These are phyloP conservation scores for Eumaeus atala DNA, from an alignment of 1,140 invertebrate species.

Conservation along the genomic window DNA sequence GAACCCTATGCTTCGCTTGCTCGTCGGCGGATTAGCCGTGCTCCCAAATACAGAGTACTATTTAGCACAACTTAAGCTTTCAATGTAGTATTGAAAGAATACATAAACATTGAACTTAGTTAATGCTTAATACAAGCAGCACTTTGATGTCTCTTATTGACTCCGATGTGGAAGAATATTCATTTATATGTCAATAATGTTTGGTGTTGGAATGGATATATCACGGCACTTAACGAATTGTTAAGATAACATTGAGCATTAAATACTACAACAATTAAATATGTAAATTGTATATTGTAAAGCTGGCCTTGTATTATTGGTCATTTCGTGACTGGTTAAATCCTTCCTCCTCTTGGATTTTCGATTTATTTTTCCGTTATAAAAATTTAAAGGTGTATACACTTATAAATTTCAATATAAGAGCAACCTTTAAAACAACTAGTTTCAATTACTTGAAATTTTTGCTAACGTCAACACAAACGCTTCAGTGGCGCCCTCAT, in stretches of 20 bases:
- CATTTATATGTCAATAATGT: too few relatives aligned
- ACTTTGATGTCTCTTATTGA: too few relatives aligned
- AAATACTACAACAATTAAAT: not conserved
- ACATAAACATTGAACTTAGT: too few relatives aligned
- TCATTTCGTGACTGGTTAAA: too few relatives aligned
- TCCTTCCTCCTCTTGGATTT: too few relatives aligned
- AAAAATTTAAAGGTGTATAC: not conserved
- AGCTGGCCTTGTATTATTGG: not conserved
- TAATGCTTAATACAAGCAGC: too few relatives aligned
- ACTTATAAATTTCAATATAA: slow-evolving; percentile 8
- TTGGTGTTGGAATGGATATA: slow-evolving; percentile 1
- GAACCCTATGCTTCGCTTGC: too few relatives aligned
- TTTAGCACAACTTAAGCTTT: too few relatives aligned
- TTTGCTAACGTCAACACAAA: not conserved
- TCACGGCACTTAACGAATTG: not conserved
- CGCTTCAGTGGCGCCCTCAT: not conserved
- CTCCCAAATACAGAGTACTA: too few relatives aligned
- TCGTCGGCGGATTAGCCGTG: too few relatives aligned
- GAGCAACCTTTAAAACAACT: not conserved
- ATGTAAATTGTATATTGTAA: not conserved
- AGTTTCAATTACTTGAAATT: not conserved
- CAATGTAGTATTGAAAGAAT: too few relatives aligned
- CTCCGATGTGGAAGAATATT: too few relatives aligned
- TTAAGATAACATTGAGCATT: slow-evolving; percentile 2
- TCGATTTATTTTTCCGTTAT: not conserved